Base-by-base conservation (phyloP, 1,140 invertebrate species). In the Brachionus paranguensis region DNA sequence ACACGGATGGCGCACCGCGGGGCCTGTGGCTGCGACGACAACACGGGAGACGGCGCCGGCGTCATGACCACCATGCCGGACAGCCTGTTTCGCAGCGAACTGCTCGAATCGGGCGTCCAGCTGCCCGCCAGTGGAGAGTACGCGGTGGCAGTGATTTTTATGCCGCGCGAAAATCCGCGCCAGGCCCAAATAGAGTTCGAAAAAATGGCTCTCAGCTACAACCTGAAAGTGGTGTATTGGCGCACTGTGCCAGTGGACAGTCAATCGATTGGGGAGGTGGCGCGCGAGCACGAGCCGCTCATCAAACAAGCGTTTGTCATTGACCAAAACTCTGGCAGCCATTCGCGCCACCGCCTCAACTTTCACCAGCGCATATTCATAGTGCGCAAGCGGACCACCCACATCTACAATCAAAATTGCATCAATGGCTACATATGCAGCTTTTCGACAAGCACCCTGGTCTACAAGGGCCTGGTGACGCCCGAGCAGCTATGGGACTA, bases 1-100 rank as follows among this genome's bases (percentile, higher is more conserved):
- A 93, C 93, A 87, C 93, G 97, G 86, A 99, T 99, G 97, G 95
- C 97, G 91, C 97, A 99, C 90, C 93, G 97, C 85, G 97, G 97
- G 85, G 97, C 96, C 27, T 98, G 96, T 90, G 95, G 95, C 27
- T 98, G 96, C 90, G 97, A 99, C 91, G 98, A 99, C 90, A 96
- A 98, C 88, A 97, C 96, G 17, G 97, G 97, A 65, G 97, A 99
- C 89, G 97, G 97, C 68, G 97, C 97, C 86, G 97, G 97, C 83
- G 94, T 99, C 29, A 91, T 99, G 85, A 94, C 94, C 65, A 95
- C 95, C 85, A 98, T 99, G 88, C 97, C 97, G 24, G 96, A 99
- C 89, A 92, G 93, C 85, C 94, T 96, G 87, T 99, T 98, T 91
- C 91, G 92, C 85, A 92, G 93, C 85, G 92, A 60, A 24, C 94